Evolutionary conservation across 2,888 invertebrate genomes (phyloP).

Genomic region (Pachliopta kotzebuea): DNA sequence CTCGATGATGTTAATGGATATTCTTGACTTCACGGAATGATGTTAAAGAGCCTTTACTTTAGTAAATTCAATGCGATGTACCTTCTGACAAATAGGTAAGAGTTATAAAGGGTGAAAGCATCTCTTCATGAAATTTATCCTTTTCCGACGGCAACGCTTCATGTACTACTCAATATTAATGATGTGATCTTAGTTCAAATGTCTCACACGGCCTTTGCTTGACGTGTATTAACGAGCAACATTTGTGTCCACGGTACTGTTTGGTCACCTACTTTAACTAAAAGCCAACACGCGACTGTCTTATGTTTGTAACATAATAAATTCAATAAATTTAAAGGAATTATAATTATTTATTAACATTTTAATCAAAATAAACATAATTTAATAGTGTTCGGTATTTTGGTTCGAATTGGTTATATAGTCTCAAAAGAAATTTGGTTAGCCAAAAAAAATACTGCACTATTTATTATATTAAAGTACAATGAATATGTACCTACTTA

Average conservation of each 20-base stretch:
- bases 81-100: constrained; percentile 64
- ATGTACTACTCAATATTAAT: constrained; percentile 75
- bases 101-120: constrained; percentile 75
- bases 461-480: too few relatives aligned
- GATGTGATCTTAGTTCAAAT: constrained; percentile 76
- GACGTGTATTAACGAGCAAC: constrained; percentile 73
- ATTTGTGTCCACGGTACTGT: constrained; percentile 65
- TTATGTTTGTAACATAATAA: background rate
- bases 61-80: constrained; percentile 47
- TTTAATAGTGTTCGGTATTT: too few relatives aligned
- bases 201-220: constrained; percentile 63
- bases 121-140: constrained; percentile 68
- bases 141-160: constrained; percentile 65
- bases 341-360: too few relatives aligned
- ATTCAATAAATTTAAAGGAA: too few relatives aligned
- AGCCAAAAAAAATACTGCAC: too few relatives aligned
- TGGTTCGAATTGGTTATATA: too few relatives aligned
- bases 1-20: constrained; percentile 16
- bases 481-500: too few relatives aligned
- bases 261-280: constrained; percentile 48
- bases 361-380: too few relatives aligned
- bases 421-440: too few relatives aligned
- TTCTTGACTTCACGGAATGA: constrained; percentile 30
- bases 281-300: constrained; percentile 7
- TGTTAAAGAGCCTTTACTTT: constrained; percentile 43